A percentile compares a stretch with the other conserved stretches of the same genome.
phyloP scores from a whole-genome alignment of 1,140 invertebrate species.

The Yoshiicerus persimilis region DNA sequence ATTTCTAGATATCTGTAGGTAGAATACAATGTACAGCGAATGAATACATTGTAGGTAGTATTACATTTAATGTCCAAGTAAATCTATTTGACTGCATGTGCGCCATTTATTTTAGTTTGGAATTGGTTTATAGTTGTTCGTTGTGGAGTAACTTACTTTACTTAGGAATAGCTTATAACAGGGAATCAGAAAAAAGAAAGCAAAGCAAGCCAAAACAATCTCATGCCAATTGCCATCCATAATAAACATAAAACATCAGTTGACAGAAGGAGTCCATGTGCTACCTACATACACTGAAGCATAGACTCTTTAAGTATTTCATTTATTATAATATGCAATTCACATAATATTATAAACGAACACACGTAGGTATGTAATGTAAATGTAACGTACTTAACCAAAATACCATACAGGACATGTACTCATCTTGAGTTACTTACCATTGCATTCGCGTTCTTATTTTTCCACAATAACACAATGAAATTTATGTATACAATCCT shows the following conservation, averaged over 20 bases:
- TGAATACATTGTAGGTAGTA: background rate
- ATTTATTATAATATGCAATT: no score
- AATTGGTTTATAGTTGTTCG: background rate
- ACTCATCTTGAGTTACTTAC: background rate
- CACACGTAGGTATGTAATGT: no score
- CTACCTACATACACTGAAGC: background rate
- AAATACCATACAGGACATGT: background rate
- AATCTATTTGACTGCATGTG: background rate
- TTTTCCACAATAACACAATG: background rate
- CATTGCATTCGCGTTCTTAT: background rate
- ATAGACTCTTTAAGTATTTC: background rate
- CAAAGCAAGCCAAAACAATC: background rate
- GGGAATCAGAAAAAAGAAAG: background rate
- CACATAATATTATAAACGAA: background rate
- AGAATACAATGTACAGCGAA: no score
- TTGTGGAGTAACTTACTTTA: no score
- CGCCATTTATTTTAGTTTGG: background rate
- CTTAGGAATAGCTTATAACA: background rate
- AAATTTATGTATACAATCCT: background rate
- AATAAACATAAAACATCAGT: conserved; percentile 3
- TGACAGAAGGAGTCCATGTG: conserved; percentile 15
- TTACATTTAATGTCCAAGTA: background rate
- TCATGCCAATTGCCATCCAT: background rate
- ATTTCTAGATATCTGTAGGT: background rate
- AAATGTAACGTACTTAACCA: background rate